A percentile compares a stretch with the other conserved stretches of the same genome.
Conservation (phyloP, 2,888 invertebrate species). For the Eupithecia dodoneata region DNA sequence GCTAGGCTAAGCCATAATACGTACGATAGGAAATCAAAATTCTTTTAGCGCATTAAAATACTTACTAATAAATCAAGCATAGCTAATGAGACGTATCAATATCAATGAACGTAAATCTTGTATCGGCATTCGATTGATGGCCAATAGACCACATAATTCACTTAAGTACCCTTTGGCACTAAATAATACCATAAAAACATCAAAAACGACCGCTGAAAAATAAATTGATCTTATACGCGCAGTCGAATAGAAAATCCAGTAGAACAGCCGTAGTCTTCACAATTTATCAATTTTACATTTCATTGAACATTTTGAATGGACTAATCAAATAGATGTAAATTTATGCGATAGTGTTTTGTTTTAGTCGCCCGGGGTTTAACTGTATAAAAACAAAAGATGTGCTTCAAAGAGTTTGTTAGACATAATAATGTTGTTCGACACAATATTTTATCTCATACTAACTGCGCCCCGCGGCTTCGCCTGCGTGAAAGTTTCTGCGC, state of each 20-base stretch:
- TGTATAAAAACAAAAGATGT: neutral
- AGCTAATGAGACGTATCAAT: constrained; percentile 7
- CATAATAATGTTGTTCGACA: too few species aligned
- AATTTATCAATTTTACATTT: constrained; percentile 54
- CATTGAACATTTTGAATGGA: constrained; percentile 50
- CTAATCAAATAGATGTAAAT: constrained; percentile 42
- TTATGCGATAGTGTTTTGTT: constrained; percentile 31
- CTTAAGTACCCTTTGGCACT: constrained; percentile 14
- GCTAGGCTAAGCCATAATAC: neutral
- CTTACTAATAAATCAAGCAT: neutral
- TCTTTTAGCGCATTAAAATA: neutral
- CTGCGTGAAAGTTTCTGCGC: too few species aligned
- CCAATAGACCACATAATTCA: constrained; percentile 24
- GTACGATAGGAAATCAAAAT: neutral
- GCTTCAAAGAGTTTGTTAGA: neutral
- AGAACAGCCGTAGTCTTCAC: constrained; percentile 42
- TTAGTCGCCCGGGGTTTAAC: neutral
- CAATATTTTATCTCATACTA: neutral
- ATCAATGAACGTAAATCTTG: constrained; percentile 5
- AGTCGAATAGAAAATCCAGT: constrained; percentile 46
- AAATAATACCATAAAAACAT: constrained; percentile 32
- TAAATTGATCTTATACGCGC: constrained; percentile 43
- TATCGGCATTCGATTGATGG: constrained; percentile 19
- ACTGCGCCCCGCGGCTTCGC: too few species aligned
- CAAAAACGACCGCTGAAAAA: constrained; percentile 41